Evolutionary conservation across 2,797 vertebrate genomes (phyloP).

Genomic region (Ptychadena robeensis): DNA sequence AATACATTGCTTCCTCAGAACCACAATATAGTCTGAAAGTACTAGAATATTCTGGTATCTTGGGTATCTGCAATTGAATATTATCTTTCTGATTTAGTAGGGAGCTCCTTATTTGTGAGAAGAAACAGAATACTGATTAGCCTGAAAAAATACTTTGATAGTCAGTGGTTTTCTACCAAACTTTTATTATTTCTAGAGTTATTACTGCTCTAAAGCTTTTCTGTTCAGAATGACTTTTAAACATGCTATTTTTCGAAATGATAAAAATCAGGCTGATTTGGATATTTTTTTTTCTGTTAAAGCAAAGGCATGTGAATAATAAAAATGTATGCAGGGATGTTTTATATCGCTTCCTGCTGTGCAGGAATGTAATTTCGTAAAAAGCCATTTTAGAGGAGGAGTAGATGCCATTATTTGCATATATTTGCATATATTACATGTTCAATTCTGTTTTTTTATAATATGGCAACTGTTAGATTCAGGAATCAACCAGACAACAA

Average conservation of each 20-base stretch:
- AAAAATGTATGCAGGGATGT: constrained; percentile 57
- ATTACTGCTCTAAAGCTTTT: constrained; percentile 45
- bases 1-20: constrained; percentile 25
- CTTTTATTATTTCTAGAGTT: constrained; percentile 55
- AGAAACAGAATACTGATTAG: constrained; percentile 57
- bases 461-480: no score
- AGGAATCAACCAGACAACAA: no score
- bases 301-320: constrained; percentile 53
- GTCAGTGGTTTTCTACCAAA: constrained; percentile 50
- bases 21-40: constrained; percentile 33
- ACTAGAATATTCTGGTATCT: constrained; percentile 39
- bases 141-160: constrained; percentile 44
- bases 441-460: constrained; percentile 20
- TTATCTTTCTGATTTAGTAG: constrained; percentile 47
- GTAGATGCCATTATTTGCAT: constrained; percentile 59
- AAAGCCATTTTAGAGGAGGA: constrained; percentile 59
- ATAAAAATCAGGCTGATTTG: constrained; percentile 53
- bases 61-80: constrained; percentile 50
- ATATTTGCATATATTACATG: constrained; percentile 53
- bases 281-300: constrained; percentile 50
- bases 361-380: constrained; percentile 58
- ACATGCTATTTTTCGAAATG: constrained; percentile 51
- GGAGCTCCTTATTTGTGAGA: constrained; percentile 47
- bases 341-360: constrained; percentile 57
- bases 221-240: constrained; percentile 32